Evolutionary conservation across 2,113 vertebrate genomes (phyloP).

Genomic region (Sakesphorus luctuosus): DNA sequence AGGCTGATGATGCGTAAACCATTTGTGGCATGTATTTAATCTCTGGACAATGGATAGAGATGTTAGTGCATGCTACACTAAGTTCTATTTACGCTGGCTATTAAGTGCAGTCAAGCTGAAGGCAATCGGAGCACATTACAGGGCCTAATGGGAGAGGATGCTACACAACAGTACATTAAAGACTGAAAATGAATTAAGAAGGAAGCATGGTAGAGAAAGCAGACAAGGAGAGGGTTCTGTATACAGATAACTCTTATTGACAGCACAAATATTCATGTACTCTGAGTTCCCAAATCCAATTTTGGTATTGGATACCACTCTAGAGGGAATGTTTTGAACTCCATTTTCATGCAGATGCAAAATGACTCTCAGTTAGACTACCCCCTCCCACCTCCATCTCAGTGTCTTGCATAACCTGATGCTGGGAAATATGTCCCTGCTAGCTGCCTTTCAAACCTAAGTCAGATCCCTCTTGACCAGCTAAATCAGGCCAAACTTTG

Average conservation of each 20-base stretch:
- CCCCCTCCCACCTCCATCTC: background rate
- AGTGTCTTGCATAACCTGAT: background rate
- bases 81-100: slow-evolving; percentile 91
- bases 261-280: slow-evolving; percentile 73
- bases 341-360: slow-evolving; percentile 53
- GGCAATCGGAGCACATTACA: slow-evolving; percentile 87
- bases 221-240: slow-evolving; percentile 75
- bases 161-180: slow-evolving; percentile 89
- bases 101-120: slow-evolving; percentile 89
- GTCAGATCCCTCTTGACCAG: background rate
- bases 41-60: slow-evolving; percentile 90
- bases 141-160: slow-evolving; percentile 87
- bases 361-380: background rate
- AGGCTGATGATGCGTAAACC: slow-evolving; percentile 88
- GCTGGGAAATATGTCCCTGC: slow-evolving; percentile 24
- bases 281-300: slow-evolving; percentile 72
- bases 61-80: slow-evolving; percentile 90
- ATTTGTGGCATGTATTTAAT: slow-evolving; percentile 91
- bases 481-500: background rate
- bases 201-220: slow-evolving; percentile 79
- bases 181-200: slow-evolving; percentile 86
- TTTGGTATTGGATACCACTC: slow-evolving; percentile 70
- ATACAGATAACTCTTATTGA: slow-evolving; percentile 82
- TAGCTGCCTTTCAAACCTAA: background rate
- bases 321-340: slow-evolving; percentile 59